Evolutionary conservation across 2,113 vertebrate genomes (phyloP).

Genomic region (Pontoporia blainvillei): DNA sequence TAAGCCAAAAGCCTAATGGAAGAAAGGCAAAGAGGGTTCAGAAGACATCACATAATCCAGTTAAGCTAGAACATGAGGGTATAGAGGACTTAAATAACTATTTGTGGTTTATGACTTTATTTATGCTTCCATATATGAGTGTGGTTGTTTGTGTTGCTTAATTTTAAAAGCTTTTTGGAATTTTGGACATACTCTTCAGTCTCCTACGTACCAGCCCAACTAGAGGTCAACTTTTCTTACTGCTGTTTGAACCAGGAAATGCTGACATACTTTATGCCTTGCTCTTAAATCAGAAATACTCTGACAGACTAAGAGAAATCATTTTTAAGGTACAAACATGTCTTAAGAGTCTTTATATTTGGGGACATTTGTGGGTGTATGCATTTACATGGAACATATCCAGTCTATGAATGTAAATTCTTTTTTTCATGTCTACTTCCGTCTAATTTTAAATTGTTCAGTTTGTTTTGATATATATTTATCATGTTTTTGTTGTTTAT

Average conservation of each 20-base stretch:
- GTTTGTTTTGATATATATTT: neutral
- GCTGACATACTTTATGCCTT: conserved; percentile 95
- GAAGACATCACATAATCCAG: neutral
- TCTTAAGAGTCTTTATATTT: conserved; percentile 29
- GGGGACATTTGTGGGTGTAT: neutral
- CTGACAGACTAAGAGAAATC: conserved; percentile 91
- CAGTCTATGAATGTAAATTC: neutral
- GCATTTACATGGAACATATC: neutral
- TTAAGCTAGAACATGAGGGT: neutral
- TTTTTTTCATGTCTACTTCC: neutral
- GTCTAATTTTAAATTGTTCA: neutral
- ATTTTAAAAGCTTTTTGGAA: conserved; percentile 85
- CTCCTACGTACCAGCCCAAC: conserved; percentile 91
- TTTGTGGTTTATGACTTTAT: conserved; percentile 24
- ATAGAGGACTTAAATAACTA: neutral
- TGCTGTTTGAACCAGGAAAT: conserved; percentile 93
- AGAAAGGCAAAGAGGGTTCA: neutral
- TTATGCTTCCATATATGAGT: neutral
- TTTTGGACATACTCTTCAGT: conserved; percentile 89
- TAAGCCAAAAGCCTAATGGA: neutral
- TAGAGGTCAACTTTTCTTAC: conserved; percentile 93
- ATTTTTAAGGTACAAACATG: conserved; percentile 91
- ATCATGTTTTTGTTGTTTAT: conserved; percentile 14
- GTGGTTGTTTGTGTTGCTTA: conserved; percentile 56
- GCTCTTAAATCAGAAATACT: conserved; percentile 91